Conservation (phyloP, 2,113 vertebrate genomes). For the Lutjanus erythropterus region DNA sequence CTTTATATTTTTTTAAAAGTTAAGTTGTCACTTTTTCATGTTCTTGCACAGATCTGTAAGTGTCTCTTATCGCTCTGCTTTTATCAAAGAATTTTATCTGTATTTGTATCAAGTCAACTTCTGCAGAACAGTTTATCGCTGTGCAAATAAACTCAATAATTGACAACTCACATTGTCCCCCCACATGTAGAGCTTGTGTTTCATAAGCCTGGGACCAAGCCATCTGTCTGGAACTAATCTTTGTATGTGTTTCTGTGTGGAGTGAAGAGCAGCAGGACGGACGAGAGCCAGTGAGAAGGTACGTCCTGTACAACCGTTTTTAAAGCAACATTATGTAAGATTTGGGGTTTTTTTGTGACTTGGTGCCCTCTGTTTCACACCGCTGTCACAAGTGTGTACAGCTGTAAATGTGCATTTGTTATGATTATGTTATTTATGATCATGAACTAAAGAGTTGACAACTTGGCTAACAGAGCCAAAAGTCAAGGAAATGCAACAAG, state of each 20-base stretch:
- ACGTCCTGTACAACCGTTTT: neutral
- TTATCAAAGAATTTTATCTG: slow-evolving; percentile 38
- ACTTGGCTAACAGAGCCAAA: too few species aligned
- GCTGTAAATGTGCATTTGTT: too few species aligned
- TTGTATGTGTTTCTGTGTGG: slow-evolving; percentile 36
- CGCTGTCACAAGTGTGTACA: too few species aligned
- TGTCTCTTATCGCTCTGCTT: slow-evolving; percentile 19
- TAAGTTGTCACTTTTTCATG: neutral
- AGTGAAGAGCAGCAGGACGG: slow-evolving; percentile 36
- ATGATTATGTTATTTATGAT: too few species aligned
- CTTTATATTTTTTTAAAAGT: neutral
- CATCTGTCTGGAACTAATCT: slow-evolving; percentile 68
- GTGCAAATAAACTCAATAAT: slow-evolving; percentile 59
- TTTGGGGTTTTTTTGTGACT: too few species aligned
- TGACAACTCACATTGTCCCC: slow-evolving; percentile 35
- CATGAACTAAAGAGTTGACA: too few species aligned
- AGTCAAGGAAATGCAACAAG: too few species aligned
- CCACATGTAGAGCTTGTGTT: slow-evolving; percentile 50
- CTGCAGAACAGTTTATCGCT: slow-evolving; percentile 56
- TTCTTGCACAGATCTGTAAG: slow-evolving; percentile 1
- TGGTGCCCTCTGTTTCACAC: too few species aligned
- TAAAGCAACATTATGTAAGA: too few species aligned
- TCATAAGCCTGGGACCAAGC: slow-evolving; percentile 49
- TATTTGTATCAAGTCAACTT: slow-evolving; percentile 36
- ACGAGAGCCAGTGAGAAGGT: slow-evolving; percentile 29